Evolutionary conservation across 2,113 vertebrate genomes (phyloP).

Genomic region (Sprattus sprattus): DNA sequence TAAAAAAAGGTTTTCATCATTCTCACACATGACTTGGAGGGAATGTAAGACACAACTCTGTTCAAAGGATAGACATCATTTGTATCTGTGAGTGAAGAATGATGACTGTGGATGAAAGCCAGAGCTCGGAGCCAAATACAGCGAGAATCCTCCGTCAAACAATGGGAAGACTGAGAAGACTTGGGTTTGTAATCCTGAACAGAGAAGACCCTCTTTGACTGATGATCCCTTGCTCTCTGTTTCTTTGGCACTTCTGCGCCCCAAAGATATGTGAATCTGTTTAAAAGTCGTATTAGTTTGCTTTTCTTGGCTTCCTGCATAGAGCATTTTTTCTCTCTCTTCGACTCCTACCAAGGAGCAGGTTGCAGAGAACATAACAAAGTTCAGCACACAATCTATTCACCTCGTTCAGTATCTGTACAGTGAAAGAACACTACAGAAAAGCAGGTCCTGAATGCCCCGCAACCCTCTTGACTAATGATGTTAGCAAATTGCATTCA

Average conservation of each 20-base stretch:
- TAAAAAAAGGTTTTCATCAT: not conserved
- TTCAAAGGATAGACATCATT: constrained; percentile 14
- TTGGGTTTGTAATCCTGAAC: not conserved
- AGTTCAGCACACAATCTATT: constrained; percentile 1
- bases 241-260: not conserved
- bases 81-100: constrained; percentile 8
- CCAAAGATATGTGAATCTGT: not conserved
- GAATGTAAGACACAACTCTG: not conserved
- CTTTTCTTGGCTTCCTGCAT: not conserved
- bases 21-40: constrained; percentile 5
- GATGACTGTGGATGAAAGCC: constrained; percentile 10
- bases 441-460: not conserved
- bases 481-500: not conserved
- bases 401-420: not conserved
- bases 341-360: not conserved
- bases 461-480: not conserved
- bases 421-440: not conserved
- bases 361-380: constrained; percentile 8
- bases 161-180: not conserved
- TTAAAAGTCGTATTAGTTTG: not conserved
- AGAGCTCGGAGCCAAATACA: not conserved
- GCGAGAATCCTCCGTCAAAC: constrained; percentile 12
- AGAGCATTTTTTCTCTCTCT: not conserved
- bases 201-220: not conserved
- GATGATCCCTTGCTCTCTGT: constrained; percentile 5